Evolutionary conservation across 1,140 invertebrate genomes (phyloP).

Genomic region (Venturia canescens): DNA sequence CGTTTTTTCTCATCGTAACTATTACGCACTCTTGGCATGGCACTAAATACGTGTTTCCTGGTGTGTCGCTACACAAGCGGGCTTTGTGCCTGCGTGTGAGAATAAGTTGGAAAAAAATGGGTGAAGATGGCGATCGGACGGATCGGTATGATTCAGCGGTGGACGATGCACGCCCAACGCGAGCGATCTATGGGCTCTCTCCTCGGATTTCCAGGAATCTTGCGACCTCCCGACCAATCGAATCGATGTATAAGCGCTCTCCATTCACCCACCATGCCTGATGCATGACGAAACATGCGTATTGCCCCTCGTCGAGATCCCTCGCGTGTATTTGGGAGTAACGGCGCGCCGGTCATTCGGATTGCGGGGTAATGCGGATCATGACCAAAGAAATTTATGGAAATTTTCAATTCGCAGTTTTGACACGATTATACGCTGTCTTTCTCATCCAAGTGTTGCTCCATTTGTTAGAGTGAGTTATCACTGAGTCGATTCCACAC

Average conservation of each 20-base stretch:
- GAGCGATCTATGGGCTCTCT: conserved; percentile 45
- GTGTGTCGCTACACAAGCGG: neutral
- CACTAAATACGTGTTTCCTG: too few species aligned
- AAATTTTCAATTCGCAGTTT: neutral
- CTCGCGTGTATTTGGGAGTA: neutral
- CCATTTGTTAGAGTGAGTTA: too few species aligned
- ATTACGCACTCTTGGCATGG: too few species aligned
- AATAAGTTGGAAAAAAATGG: conserved; percentile 44
- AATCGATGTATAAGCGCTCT: conserved; percentile 35
- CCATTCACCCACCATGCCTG: conserved; percentile 43
- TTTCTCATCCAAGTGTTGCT: too few species aligned
- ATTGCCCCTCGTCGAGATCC: neutral
- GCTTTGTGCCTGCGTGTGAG: neutral
- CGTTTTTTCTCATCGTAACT: too few species aligned
- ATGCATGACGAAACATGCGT: conserved; percentile 27
- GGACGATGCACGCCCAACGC: conserved; percentile 58
- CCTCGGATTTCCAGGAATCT: conserved; percentile 56
- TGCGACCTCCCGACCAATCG: conserved; percentile 57
- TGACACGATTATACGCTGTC: too few species aligned
- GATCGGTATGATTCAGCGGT: conserved; percentile 63
- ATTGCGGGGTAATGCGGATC: neutral
- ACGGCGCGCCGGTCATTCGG: too few species aligned
- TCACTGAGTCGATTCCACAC: too few species aligned
- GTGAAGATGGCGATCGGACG: conserved; percentile 58
- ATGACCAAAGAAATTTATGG: neutral